Evolutionary conservation across 1,140 invertebrate genomes (phyloP).

Genomic region (Hydropsyche tenuis): DNA sequence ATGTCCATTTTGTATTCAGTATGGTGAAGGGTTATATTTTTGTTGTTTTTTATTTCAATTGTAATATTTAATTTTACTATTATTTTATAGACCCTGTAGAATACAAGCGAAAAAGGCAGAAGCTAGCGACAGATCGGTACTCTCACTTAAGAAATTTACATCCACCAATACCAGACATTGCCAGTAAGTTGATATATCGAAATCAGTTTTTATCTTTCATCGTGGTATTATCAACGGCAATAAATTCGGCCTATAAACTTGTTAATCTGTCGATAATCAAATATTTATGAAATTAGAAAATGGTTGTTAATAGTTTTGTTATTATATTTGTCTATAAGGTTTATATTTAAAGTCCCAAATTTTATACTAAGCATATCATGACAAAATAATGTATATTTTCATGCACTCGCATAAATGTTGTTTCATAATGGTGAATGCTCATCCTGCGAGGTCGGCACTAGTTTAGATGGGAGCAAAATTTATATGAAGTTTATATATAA

Average conservation of each 20-base stretch:
- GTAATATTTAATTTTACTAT: constrained; percentile 47
- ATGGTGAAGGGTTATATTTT: constrained; percentile 31
- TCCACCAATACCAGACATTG: constrained; percentile 59
- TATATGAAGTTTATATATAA: background rate
- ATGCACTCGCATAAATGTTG: too few relatives aligned
- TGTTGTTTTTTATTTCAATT: constrained; percentile 49
- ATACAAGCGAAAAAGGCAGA: constrained; percentile 67
- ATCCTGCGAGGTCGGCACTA: too few relatives aligned
- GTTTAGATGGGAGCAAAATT: too few relatives aligned
- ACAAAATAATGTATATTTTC: background rate
- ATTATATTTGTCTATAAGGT: too few relatives aligned
- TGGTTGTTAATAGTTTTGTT: too few relatives aligned
- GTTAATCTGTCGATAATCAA: background rate
- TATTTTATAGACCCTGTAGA: constrained; percentile 57
- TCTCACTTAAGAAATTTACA: constrained; percentile 62
- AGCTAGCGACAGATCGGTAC: constrained; percentile 62
- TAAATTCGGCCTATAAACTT: background rate
- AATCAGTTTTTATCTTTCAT: background rate
- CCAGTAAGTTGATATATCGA: constrained; percentile 63
- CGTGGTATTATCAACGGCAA: background rate
- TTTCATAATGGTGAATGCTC: too few relatives aligned
- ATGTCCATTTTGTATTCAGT: background rate
- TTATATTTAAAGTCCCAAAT: background rate
- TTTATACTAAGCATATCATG: constrained; percentile 23
- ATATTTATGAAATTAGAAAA: too few relatives aligned